These are phyloP conservation scores for Ditylenchus dipsaci DNA, from an alignment of 1,140 invertebrate genomes.

Conservation along the genomic window DNA sequence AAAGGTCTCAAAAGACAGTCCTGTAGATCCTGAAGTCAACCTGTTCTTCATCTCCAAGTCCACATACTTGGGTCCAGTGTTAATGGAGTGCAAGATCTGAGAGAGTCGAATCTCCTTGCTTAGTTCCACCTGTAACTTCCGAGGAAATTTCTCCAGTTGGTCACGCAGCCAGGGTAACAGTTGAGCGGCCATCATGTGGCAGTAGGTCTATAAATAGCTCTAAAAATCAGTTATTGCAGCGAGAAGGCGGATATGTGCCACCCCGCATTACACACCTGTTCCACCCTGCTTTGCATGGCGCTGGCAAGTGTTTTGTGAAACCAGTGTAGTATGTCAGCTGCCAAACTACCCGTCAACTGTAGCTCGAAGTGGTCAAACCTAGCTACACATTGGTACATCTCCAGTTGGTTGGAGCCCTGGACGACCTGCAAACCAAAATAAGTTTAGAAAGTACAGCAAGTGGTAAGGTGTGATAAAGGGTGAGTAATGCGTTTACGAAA, in stretches of 20 bases:
- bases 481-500: neutral
- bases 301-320: conserved; percentile 30
- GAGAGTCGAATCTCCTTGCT: conserved; percentile 8
- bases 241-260: too few species aligned
- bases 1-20: conserved; percentile 20
- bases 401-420: conserved; percentile 8
- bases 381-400: conserved; percentile 28
- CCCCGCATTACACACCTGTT: too few species aligned
- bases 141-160: conserved; percentile 24
- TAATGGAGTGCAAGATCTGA: conserved; percentile 24
- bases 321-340: conserved; percentile 34
- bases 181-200: conserved; percentile 19
- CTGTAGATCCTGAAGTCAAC: conserved; percentile 11
- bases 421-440: neutral
- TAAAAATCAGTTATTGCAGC: neutral
- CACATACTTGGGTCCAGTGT: conserved; percentile 9
- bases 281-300: conserved; percentile 28
- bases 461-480: neutral
- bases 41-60: conserved; percentile 35
- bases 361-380: conserved; percentile 24
- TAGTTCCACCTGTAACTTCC: conserved; percentile 28
- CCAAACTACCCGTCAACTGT: conserved; percentile 21
- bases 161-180: conserved; percentile 22
- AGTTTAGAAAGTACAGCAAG: neutral
- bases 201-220: conserved; percentile 19